Evolutionary conservation across 2,888 invertebrate species (phyloP), one percentile per base, ranked within the genome.

Genomic region (Aelia acuminata): DNA sequence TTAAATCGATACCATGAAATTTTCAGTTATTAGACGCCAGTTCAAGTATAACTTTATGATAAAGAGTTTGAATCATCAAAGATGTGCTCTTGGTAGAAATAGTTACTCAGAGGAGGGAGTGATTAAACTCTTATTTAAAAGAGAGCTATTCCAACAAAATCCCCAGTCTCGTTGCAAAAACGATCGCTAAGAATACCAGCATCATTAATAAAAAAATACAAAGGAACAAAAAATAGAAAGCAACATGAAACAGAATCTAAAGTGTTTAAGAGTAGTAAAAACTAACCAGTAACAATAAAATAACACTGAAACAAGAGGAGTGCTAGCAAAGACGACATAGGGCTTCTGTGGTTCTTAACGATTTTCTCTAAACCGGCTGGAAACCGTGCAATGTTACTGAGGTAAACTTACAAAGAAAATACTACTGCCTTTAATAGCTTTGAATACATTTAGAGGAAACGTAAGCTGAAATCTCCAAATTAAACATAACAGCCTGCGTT

Each of bases 271-370:
- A 35, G 63, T 18, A 70, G 63, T 35, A 70, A 70, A 70, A 70
- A 70, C 63, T 70, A 70, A 57, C 26, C 26, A 70, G 63, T 31
- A 70, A 70, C 63, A 70, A 35, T 70, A 70, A 70, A 70, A 70
- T 35, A 35, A 70, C 63, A 35, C 18, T 70, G 31, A 35, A 70
- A 70, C 63, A 20, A 70, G 57, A 26, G 53, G 22, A 57, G 20
- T 15, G 63, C 63, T 70, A 35, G 63, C 63, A 70, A 70, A 35
- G 63, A 70, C 15, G 35, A 57, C 57, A 57, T 18, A 53, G 26
- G 63, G 63, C 18, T 70, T 70, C 35, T 70, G 35, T 70, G 35
- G 31, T 35, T 35, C 7, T 35, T 20, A 70, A 35, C 63, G 35
- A 35, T 15, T 70, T 70, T 18, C 63, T 35, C 35, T 8, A 35